phyloP scores from a whole-genome alignment of 2,113 vertebrate species.

The Conger conger region DNA sequence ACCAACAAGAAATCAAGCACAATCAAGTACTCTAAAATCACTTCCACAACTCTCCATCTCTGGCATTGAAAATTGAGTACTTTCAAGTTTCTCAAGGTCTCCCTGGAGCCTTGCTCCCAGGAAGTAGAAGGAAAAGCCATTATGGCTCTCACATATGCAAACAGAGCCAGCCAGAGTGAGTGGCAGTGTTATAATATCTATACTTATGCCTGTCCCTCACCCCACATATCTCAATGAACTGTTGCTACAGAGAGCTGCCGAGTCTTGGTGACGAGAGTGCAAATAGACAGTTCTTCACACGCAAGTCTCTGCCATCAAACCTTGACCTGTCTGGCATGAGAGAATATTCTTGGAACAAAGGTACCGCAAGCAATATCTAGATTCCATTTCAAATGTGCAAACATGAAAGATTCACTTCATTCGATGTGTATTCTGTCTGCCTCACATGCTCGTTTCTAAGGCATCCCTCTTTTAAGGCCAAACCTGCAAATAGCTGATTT shows the following conservation, averaged over 20 bases:
- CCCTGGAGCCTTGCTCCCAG: neutral
- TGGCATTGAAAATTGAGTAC: neutral
- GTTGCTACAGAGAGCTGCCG: no score
- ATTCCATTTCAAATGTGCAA: neutral
- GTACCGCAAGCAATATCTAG: neutral
- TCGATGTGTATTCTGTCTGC: neutral
- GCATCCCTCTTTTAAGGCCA: neutral
- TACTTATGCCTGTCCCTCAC: no score
- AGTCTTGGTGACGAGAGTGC: no score
- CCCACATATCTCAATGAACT: no score
- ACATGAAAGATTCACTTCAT: neutral
- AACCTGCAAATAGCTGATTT: no score
- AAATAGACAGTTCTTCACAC: no score
- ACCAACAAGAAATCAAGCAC: neutral
- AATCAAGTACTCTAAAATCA: neutral
- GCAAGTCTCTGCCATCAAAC: neutral
- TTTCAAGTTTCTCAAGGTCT: neutral
- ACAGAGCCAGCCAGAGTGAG: neutral
- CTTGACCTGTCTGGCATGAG: neutral
- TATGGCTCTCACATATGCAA: neutral
- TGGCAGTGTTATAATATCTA: neutral
- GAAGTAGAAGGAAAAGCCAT: neutral
- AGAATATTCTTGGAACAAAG: neutral
- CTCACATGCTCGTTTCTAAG: neutral
- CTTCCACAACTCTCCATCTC: neutral